Percentiles rank a stretch among this genome's conserved stretches.
These are phyloP conservation scores for Mesoclemmys tuberculata DNA, from an alignment of 2,113 vertebrate genomes.

Conservation along the genomic window DNA sequence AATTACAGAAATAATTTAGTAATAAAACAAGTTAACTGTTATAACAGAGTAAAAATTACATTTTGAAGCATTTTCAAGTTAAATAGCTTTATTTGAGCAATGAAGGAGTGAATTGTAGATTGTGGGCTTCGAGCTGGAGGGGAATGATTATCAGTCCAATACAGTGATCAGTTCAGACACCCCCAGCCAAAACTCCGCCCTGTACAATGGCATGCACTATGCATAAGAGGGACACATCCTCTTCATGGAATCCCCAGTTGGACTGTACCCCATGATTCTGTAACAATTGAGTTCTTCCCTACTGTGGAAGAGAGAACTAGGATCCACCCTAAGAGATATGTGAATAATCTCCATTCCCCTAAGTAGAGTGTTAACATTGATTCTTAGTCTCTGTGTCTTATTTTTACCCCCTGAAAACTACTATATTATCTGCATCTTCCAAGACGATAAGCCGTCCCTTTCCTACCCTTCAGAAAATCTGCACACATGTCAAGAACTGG, in stretches of 20 bases:
- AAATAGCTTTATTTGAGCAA: background rate
- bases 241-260: background rate
- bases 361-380: fast-evolving
- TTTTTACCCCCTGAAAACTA: background rate
- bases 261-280: background rate
- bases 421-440: background rate
- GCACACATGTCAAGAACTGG: background rate
- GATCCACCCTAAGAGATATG: background rate
- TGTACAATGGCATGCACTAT: background rate
- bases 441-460: background rate
- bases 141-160: background rate
- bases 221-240: background rate
- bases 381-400: background rate
- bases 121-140: background rate
- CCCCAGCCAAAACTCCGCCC: background rate
- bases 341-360: background rate
- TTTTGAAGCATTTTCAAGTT: background rate
- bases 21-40: background rate
- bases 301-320: background rate
- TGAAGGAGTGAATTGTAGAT: background rate
- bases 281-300: background rate
- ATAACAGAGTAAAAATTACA: background rate
- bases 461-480: background rate
- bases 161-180: background rate
- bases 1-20: background rate